A percentile compares a stretch with the other conserved stretches of the same genome.
phyloP scores from a whole-genome alignment of 2,888 invertebrate genomes.

The Ditula angustiorana region DNA sequence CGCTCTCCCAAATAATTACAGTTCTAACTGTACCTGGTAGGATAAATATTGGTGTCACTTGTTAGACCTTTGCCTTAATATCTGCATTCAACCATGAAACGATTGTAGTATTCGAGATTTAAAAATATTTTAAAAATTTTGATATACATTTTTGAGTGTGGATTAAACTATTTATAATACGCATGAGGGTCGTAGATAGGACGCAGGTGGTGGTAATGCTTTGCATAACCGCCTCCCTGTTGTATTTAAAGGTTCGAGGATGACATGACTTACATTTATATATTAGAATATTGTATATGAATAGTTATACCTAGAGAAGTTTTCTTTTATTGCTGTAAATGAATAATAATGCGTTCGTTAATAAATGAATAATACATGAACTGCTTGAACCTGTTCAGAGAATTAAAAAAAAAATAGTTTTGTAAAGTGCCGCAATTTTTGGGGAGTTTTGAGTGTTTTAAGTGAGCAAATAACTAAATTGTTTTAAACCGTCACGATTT shows the following conservation, averaged over 20 bases:
- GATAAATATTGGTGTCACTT: background rate
- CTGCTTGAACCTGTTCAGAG: too few species aligned
- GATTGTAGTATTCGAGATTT: too few species aligned
- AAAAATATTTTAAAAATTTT: background rate
- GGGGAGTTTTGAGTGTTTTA: too few species aligned
- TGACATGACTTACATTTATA: background rate
- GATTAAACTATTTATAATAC: conserved; percentile 6
- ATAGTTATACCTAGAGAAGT: too few species aligned
- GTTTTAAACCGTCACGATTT: too few species aligned
- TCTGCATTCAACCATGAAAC: too few species aligned
- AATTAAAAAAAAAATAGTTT: too few species aligned
- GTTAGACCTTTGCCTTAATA: too few species aligned
- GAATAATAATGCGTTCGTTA: background rate
- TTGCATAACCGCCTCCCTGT: conserved; percentile 21
- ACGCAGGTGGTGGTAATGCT: conserved; percentile 28
- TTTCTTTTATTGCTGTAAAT: background rate
- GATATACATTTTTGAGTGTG: background rate
- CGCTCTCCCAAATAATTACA: conserved; percentile 55
- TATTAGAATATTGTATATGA: too few species aligned
- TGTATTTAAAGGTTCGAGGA: background rate
- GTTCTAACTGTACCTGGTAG: conserved; percentile 51
- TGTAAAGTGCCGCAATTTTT: too few species aligned
- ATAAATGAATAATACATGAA: background rate
- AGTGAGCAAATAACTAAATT: too few species aligned
- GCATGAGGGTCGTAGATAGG: conserved; percentile 8